phyloP scores from a whole-genome alignment of 2,888 invertebrate genomes.

The Drosophila falleni region DNA sequence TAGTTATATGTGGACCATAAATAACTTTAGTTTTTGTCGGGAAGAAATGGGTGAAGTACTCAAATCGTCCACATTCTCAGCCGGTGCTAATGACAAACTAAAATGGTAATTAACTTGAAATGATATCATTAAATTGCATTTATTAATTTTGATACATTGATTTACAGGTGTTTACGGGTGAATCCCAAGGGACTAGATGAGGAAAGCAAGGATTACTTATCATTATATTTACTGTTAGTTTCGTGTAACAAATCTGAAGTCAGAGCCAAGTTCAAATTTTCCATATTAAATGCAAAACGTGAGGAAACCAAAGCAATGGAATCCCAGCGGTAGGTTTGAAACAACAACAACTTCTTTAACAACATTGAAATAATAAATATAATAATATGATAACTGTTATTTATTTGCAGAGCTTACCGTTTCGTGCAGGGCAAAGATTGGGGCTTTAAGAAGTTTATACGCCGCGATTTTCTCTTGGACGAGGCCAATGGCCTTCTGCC shows the following conservation, averaged over 20 bases:
- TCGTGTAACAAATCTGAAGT: slow-evolving; percentile 99
- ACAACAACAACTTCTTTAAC: too few species aligned
- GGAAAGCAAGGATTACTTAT: slow-evolving; percentile 99
- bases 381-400: background rate
- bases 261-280: slow-evolving; percentile 99
- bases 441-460: slow-evolving; percentile 99
- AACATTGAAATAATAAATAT: too few species aligned
- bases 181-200: slow-evolving; percentile 99
- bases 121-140: rapidly evolving
- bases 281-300: slow-evolving; percentile 99
- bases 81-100: slow-evolving; percentile 99
- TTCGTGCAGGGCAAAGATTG: slow-evolving; percentile 99
- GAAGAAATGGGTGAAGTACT: slow-evolving; percentile 99
- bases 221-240: slow-evolving; percentile 98
- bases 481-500: slow-evolving; percentile 99
- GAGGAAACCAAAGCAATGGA: slow-evolving; percentile 99
- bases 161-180: slow-evolving; percentile 96
- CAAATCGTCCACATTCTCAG: slow-evolving; percentile 99
- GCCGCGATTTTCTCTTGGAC: slow-evolving; percentile 99
- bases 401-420: slow-evolving; percentile 92
- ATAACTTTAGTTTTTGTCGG: slow-evolving; percentile 99
- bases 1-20: slow-evolving; percentile 99
- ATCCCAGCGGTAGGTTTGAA: slow-evolving; percentile 87
- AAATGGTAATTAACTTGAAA: slow-evolving; percentile 91
- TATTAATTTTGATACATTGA: background rate